Evolutionary conservation across 1,140 invertebrate species (phyloP).

Genomic region (Neelides sp.): DNA sequence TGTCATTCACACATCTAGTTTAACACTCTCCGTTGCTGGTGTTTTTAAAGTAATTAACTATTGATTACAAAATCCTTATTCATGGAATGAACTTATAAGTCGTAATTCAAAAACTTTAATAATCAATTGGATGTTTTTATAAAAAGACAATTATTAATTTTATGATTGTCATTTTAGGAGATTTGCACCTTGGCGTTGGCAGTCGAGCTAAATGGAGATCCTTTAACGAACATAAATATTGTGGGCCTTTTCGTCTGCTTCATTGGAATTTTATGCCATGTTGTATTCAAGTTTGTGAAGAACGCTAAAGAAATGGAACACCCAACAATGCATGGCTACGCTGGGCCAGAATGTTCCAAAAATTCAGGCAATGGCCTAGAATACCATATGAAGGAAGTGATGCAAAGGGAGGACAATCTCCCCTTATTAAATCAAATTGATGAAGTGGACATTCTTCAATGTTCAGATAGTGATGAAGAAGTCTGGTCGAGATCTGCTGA

Average conservation of each 20-base stretch:
- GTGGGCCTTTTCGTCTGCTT: conserved; percentile 77
- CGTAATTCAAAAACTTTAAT: neutral
- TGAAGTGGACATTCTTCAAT: neutral
- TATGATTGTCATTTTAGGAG: conserved; percentile 52
- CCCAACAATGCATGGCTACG: neutral
- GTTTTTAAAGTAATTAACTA: conserved; percentile 75
- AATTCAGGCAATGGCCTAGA: neutral
- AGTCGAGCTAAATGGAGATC: conserved; percentile 69
- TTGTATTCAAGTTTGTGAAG: conserved; percentile 53
- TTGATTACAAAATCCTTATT: conserved; percentile 22
- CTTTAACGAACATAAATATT: conserved; percentile 66
- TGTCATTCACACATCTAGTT: conserved; percentile 86
- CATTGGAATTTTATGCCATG: conserved; percentile 73
- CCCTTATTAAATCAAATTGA: neutral
- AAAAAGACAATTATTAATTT: neutral
- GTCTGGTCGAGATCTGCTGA: conserved; percentile 72
- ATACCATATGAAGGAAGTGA: neutral
- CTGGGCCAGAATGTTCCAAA: neutral
- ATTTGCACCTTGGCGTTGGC: conserved; percentile 76
- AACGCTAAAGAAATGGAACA: conserved; percentile 12
- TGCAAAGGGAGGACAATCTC: neutral
- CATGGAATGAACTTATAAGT: neutral
- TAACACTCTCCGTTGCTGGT: conserved; percentile 87
- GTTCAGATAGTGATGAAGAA: neutral
- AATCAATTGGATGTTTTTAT: conserved; percentile 3